These are phyloP conservation scores for Drosophila pseudoobscura DNA, from an alignment of 1,140 invertebrate species.

Conservation along the genomic window DNA sequence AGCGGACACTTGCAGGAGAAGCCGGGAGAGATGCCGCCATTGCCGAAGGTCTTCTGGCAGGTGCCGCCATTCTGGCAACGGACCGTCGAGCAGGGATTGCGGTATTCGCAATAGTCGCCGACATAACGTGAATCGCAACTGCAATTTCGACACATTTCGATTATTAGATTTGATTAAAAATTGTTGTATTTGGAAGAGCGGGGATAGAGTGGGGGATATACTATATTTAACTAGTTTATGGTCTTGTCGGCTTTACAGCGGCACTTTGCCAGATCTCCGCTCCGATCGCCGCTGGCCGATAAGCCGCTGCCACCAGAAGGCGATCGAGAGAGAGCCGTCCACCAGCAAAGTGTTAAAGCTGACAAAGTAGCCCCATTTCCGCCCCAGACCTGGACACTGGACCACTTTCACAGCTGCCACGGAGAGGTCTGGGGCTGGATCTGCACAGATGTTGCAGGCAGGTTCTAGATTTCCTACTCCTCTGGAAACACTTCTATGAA, in stretches of 20 bases:
- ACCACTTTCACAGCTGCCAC: conserved; percentile 25
- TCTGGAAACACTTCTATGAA: too few species aligned
- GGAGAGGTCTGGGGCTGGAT: too few species aligned
- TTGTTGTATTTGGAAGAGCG: not conserved
- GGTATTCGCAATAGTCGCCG: conserved; percentile 96
- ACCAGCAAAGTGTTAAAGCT: conserved; percentile 62
- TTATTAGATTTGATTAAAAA: too few species aligned
- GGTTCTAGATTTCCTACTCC: too few species aligned
- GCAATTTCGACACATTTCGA: conserved; percentile 82
- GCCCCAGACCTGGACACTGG: conserved; percentile 5
- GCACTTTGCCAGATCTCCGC: conserved; percentile 44
- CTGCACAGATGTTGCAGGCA: too few species aligned
- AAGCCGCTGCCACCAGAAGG: conserved; percentile 19
- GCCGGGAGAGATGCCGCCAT: conserved; percentile 86
- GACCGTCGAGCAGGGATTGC: conserved; percentile 95
- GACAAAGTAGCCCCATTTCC: conserved; percentile 77
- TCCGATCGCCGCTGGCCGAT: conserved; percentile 46
- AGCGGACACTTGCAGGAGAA: conserved; percentile 94
- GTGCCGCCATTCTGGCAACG: conserved; percentile 96
- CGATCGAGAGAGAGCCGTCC: not conserved
- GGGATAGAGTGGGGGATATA: conserved; percentile 4
- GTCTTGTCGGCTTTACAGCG: conserved; percentile 25
- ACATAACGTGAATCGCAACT: conserved; percentile 96
- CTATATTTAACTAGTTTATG: conserved; percentile 44
- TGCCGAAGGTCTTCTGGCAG: conserved; percentile 89